Percentiles rank a stretch among this genome's conserved stretches.
Evolutionary conservation across 1,140 invertebrate species (phyloP).

Genomic region (Aleiodes sp.): DNA sequence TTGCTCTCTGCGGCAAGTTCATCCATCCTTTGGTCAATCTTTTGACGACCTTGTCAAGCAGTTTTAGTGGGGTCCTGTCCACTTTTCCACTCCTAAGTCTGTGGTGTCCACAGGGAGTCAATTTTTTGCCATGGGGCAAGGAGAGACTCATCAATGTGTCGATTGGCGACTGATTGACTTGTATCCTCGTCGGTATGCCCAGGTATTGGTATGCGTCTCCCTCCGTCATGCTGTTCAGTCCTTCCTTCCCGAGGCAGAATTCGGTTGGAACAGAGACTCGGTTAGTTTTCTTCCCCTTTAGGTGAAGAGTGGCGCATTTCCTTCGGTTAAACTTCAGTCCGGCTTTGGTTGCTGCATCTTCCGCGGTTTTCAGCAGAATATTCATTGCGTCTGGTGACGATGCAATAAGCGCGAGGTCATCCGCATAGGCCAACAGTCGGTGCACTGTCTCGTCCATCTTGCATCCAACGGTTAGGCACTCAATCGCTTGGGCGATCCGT

Average conservation of each 20-base stretch:
- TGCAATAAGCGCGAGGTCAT: slow-evolving; percentile 45
- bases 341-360: not conserved
- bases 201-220: slow-evolving; percentile 46
- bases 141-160: slow-evolving; percentile 35
- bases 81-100: slow-evolving; percentile 40
- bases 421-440: slow-evolving; percentile 48
- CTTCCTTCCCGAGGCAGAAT: slow-evolving; percentile 27
- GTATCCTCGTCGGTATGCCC: slow-evolving; percentile 45
- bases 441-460: slow-evolving; percentile 33
- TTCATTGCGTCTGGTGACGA: slow-evolving; percentile 24
- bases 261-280: not conserved
- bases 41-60: slow-evolving; percentile 41
- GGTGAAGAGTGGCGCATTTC: slow-evolving; percentile 46
- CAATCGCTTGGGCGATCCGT: slow-evolving; percentile 35
- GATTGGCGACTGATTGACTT: slow-evolving; percentile 40
- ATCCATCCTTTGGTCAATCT: slow-evolving; percentile 45
- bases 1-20: slow-evolving; percentile 46
- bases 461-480: slow-evolving; percentile 39
- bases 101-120: slow-evolving; percentile 52
- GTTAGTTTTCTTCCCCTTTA: slow-evolving; percentile 6
- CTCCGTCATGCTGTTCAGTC: slow-evolving; percentile 19
- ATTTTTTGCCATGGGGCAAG: slow-evolving; percentile 60
- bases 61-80: slow-evolving; percentile 33
- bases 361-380: slow-evolving; percentile 29
- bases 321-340: slow-evolving; percentile 45